Conservation (phyloP, 2,113 vertebrate genomes). For the Tretioscincus oriximinensis region DNA sequence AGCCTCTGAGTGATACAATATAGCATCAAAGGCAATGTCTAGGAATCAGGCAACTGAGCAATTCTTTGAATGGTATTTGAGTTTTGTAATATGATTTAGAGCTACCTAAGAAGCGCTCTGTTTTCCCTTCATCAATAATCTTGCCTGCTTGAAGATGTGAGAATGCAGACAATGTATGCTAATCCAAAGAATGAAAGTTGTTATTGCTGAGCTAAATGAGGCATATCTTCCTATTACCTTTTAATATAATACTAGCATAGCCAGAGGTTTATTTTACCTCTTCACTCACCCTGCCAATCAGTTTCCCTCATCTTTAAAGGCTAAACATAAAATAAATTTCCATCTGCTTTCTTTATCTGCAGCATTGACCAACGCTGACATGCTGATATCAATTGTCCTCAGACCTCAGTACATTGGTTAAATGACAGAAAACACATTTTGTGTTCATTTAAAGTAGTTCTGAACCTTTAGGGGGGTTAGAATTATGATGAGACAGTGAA, state of each 20-base stretch:
- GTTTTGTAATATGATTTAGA: conserved; percentile 14
- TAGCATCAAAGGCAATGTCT: not conserved
- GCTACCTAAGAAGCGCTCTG: not conserved
- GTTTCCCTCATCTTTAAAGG: conserved; percentile 1
- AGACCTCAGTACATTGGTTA: not conserved
- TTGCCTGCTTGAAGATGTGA: not conserved
- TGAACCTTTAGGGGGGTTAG: conserved; percentile 16
- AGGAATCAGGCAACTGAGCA: not conserved
- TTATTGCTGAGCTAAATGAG: conserved; percentile 8
- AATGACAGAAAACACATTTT: conserved; percentile 13
- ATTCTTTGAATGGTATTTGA: not conserved
- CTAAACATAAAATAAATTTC: conserved; percentile 10
- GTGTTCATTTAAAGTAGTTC: not conserved
- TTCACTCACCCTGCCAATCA: conserved; percentile 18
- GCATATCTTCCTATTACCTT: not conserved
- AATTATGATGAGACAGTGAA: not conserved
- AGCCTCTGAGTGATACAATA: not conserved
- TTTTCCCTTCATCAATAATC: not conserved
- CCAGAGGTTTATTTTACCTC: not conserved
- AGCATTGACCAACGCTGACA: conserved; percentile 13
- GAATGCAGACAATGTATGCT: not conserved
- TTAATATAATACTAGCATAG: not conserved
- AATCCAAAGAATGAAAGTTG: conserved; percentile 4
- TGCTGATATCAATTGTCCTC: conserved; percentile 17
- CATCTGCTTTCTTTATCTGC: conserved; percentile 3